Evolutionary conservation across 1,140 invertebrate species (phyloP), one percentile per base, ranked within the genome.

Genomic region (Drosophila pseudoananassae): DNA sequence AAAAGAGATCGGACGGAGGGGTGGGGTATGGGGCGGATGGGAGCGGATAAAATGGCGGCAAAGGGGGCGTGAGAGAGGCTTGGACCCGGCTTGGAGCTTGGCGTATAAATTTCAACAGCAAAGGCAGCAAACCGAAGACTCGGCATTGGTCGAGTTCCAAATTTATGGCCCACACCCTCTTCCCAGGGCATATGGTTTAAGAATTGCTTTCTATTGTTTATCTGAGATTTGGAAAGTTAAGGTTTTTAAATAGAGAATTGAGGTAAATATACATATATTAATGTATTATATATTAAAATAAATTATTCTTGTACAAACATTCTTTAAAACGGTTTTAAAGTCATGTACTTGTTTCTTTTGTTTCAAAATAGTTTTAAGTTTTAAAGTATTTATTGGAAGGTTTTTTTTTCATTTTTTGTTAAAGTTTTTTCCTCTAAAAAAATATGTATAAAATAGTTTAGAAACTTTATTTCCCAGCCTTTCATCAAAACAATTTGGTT

Each of bases 101-200:
- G 61, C 50, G 55, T 69, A 69, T 69, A 69, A 69, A 69, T 69
- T 69, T 68, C 31, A 23, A 43, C 45, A 61, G 20, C 63, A 20
- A 20, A 3, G 3, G 63, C 58, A 43, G 49, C 58, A 31, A 60
- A 8, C 31, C 53, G 23, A 29, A 57, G 53, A 27, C 61, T 47
- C 60, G 60, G 53, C 64, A 69, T 69, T 56, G 65, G 65, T 69
- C 50, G 65, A 69, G 65, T 69, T 69, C 63, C 65, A 69, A 69
- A 69, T 69, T 56, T 69, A 69, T 69, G 33, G 65, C 63, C 31
- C 49, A 55, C 43, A 55, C 61, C 40, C 65, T 12, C n/a, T 2
- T 20, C 57, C 40, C 15, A 3, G 5, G 53, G 43, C 65, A 69
- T 69, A 68, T 56, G 63, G 63, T 49, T 56, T 17, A 23, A 43